phyloP scores from a whole-genome alignment of 2,888 invertebrate species.

The Leptinotarsa rubiginosa region DNA sequence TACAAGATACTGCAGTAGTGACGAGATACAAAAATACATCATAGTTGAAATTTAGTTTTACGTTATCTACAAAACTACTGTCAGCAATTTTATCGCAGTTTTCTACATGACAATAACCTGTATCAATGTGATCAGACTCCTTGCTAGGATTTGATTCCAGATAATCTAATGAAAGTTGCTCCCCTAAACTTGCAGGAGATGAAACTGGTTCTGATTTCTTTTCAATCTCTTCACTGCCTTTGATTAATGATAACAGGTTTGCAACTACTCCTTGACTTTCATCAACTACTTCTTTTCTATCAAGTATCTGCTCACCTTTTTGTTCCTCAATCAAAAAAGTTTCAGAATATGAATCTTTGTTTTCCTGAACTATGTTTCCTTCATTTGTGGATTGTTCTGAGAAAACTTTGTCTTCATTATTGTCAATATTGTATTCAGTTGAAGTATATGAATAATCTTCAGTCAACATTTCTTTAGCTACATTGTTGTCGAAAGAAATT shows the following conservation, averaged over 20 bases:
- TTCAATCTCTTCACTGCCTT: conserved; percentile 11
- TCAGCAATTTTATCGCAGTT: conserved; percentile 25
- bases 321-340: conserved; percentile 16
- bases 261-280: conserved; percentile 31
- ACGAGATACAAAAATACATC: conserved; percentile 56
- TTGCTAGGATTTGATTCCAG: neutral
- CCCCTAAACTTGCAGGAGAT: conserved; percentile 4
- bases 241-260: conserved; percentile 31
- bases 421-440: conserved; percentile 26
- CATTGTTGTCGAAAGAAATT: conserved; percentile 25
- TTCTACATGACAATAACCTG: conserved; percentile 33
- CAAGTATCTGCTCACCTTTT: conserved; percentile 27
- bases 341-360: conserved; percentile 18
- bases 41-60: conserved; percentile 48
- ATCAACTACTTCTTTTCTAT: conserved; percentile 26
- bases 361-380: conserved; percentile 21
- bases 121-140: neutral
- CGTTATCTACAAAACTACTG: conserved; percentile 23
- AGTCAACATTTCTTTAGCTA: neutral
- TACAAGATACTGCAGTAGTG: conserved; percentile 77
- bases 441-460: conserved; percentile 29
- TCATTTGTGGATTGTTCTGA: conserved; percentile 4
- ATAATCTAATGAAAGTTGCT: conserved; percentile 11
- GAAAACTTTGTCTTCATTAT: conserved; percentile 9
- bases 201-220: conserved; percentile 11